Percentiles rank a stretch among this genome's conserved stretches.
Evolutionary conservation across 2,113 vertebrate genomes (phyloP).

Genomic region (Phalacrocorax carbo): DNA sequence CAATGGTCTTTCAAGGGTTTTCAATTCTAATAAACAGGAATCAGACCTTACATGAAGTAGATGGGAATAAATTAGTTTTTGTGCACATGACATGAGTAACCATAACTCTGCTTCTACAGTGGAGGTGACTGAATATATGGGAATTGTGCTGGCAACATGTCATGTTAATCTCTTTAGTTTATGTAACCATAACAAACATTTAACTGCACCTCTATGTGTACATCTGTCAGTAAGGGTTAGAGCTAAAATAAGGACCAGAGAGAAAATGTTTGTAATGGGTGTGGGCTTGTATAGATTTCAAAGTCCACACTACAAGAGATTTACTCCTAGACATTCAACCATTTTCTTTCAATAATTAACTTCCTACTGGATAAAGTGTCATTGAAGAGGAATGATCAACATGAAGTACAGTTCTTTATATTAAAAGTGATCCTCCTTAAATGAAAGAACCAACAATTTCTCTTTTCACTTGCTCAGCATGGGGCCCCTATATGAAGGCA

Average conservation of each 20-base stretch:
- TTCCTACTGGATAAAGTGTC: not conserved
- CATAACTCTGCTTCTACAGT: not conserved
- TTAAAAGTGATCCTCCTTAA: not conserved
- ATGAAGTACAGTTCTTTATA: not conserved
- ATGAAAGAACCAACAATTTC: not conserved
- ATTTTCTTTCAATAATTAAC: not conserved
- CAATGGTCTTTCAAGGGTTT: not conserved
- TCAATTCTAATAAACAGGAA: not conserved
- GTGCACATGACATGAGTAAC: not conserved
- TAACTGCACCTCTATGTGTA: not conserved
- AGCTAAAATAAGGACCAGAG: not conserved
- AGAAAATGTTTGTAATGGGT: not conserved
- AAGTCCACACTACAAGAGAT: not conserved
- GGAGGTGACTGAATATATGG: not conserved
- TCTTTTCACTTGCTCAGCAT: not conserved
- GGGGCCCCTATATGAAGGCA: not conserved
- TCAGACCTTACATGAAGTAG: not conserved
- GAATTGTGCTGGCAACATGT: not conserved
- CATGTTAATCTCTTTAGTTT: not conserved
- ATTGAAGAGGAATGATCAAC: not conserved
- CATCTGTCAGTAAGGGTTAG: not conserved
- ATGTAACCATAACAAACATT: not conserved
- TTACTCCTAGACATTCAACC: not conserved
- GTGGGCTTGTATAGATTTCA: fast-evolving
- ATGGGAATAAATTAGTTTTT: not conserved